Base-by-base conservation (phyloP, 2,888 invertebrate species). In the Phalera bucephala region DNA sequence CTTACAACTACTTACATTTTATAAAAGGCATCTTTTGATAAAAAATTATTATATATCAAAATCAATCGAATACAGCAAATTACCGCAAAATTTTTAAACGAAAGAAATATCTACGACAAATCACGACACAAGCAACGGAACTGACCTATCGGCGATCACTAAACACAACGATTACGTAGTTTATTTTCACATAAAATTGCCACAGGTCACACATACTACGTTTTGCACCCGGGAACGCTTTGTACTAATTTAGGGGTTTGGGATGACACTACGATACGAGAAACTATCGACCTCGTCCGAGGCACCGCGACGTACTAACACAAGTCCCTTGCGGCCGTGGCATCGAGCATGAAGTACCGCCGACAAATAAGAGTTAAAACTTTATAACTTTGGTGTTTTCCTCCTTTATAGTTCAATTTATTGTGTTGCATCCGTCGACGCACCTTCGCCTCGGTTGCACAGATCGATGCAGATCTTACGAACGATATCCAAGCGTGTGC, bases 11-110 rank as follows among this genome's bases (percentile, higher is more conserved):
- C 86, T 86, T 86, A 87, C 74, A 80, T 63, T 66, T 76, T 80
- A 80, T 80, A 85, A 84, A 87, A 87, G 87, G 87, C 87, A 87
- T 81, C 86, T 65, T 73, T 85, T 81, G 77, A 81, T 80, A 17
- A 80, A 67, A 72, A 56, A 56, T 42, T 46, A 71, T 67, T 71
- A 29, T 11, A 15, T n/a, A 69, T 74, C 62, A 55, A 71, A 73
- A 73, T 62, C 55, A 71, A 72, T 67, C 61, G 57, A 74, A 76
- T 71, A 70, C 64, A 68, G 85, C 85, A 81, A 85, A 80, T 76
- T 58, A 84, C 72, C 68, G 64, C 71, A 66, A 72, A 68, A 63
- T 58, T 53, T 66, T 68, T 65, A 65, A 64, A 70, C 62, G 50
- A 71, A 74, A 72, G 54, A 58, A 66, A 75, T 62, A 59, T 71